Conservation (phyloP, 1,140 invertebrate species). For the Epicauta chinensis region DNA sequence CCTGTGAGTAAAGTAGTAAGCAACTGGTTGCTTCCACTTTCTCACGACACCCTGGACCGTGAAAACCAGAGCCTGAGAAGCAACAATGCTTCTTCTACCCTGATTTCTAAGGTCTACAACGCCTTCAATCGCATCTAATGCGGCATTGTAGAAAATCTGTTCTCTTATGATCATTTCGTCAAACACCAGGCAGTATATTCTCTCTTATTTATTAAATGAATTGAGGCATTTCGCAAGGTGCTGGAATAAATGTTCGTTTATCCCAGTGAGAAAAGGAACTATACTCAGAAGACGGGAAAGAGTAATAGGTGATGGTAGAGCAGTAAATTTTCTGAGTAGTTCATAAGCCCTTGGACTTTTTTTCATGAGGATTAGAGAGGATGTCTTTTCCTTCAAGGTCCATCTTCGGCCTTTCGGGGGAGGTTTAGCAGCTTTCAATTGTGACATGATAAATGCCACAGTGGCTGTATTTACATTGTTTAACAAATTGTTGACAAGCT, state of each 20-base stretch:
- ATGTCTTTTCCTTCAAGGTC: slow-evolving; percentile 14
- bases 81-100: slow-evolving; percentile 2
- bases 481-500: too few relatives aligned
- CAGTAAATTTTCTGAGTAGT: slow-evolving; percentile 4
- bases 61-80: slow-evolving; percentile 9
- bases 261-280: slow-evolving; percentile 14
- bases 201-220: slow-evolving; percentile 10
- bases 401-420: slow-evolving; percentile 1
- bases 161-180: slow-evolving; percentile 12
- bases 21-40: slow-evolving; percentile 8
- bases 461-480: too few relatives aligned
- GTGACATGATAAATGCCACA: too few relatives aligned
- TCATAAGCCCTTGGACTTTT: slow-evolving; percentile 10
- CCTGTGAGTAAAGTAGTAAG: slow-evolving; percentile 1
- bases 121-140: neutral
- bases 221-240: slow-evolving; percentile 5
- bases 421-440: too few relatives aligned
- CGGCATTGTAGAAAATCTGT: slow-evolving; percentile 9
- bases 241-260: slow-evolving; percentile 10
- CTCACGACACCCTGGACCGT: slow-evolving; percentile 5
- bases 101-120: slow-evolving; percentile 2
- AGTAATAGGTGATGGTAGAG: slow-evolving; percentile 7
- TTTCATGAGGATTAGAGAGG: slow-evolving; percentile 16
- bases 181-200: slow-evolving; percentile 8
- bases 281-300: slow-evolving; percentile 7